These are phyloP conservation scores for Brachionus sp. DNA, from an alignment of 1,140 invertebrate genomes.

Conservation along the genomic window DNA sequence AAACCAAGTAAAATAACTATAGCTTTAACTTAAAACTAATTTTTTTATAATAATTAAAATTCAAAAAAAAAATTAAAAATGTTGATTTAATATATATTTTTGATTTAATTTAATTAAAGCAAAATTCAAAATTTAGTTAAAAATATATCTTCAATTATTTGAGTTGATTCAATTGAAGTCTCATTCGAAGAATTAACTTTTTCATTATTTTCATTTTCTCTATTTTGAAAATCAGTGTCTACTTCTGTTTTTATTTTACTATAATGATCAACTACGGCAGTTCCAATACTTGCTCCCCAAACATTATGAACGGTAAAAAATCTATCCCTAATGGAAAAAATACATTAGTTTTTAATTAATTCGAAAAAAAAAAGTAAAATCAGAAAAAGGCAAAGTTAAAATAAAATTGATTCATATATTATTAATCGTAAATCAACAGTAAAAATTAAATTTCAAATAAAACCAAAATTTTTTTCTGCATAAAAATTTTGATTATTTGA, in stretches of 20 bases:
- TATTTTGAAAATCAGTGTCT: not conserved
- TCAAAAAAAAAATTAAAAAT: no score
- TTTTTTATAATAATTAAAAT: no score
- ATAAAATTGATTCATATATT: no score
- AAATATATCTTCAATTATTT: not conserved
- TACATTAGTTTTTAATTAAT: not conserved
- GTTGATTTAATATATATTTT: no score
- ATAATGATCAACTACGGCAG: not conserved
- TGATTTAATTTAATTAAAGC: no score
- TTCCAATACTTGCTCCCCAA: conserved; percentile 6
- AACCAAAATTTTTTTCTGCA: no score
- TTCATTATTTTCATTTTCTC: not conserved
- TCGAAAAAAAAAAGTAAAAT: not conserved
- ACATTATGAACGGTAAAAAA: conserved; percentile 26
- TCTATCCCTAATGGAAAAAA: conserved; percentile 45
- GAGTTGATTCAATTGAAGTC: not conserved
- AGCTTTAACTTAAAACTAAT: no score
- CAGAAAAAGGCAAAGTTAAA: conserved; percentile 48
- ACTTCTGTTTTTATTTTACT: conserved; percentile 63
- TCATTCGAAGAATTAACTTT: not conserved
- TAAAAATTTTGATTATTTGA: no score
- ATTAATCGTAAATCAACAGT: no score
- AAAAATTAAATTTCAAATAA: no score
- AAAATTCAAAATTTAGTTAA: not conserved
- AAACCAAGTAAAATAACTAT: no score